Evolutionary conservation across 2,113 vertebrate genomes (phyloP), one percentile per base, ranked within the genome.

Genomic region (Scortum barcoo): DNA sequence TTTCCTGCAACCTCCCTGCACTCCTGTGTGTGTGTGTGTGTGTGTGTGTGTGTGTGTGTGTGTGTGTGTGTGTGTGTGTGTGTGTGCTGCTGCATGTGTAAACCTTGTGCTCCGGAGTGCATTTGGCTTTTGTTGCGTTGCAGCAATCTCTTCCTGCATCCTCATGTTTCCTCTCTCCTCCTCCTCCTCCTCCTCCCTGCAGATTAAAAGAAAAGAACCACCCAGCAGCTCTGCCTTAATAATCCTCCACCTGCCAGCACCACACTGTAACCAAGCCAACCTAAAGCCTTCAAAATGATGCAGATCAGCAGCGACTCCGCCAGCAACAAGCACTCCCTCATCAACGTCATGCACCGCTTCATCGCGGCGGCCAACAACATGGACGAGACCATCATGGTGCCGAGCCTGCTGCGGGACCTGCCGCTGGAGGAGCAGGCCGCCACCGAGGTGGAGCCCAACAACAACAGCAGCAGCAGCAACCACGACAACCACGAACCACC

Each of bases 301-400:
- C 95, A 96, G 66, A 88, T 95, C 75, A 93, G 51, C 91, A 88
- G 75, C 53, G 95, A 96, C 83, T 68, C 88, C 0, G 91, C 88
- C 81, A 86, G 87, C 91, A 95, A 95, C 83, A 96, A 95, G 94
- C 94, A 96, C 89, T 96, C 95, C 4, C 92, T 96, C 86, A 81
- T 96, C 78, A 95, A 96, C 65, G 93, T 96, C 88, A 96, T 96
- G 95, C 93, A 95, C 90, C 94, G 94, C 86, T 96, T 96, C 90
- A 95, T 96, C 0, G 95, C 95, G 0, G 95, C 95, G 0, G 91
- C 95, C 78, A 96, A 95, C 93, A 96, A 96, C 93, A 96, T 96
- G 95, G 94, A 96, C 28, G 95, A 96, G 84, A 96, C 95, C 77
- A 95, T 96, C 91, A 95, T 96, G 95, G 95, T 96, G 85, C 95